These are phyloP conservation scores for Dugesia japonica DNA, from an alignment of 2,888 invertebrate genomes.

Conservation along the genomic window DNA sequence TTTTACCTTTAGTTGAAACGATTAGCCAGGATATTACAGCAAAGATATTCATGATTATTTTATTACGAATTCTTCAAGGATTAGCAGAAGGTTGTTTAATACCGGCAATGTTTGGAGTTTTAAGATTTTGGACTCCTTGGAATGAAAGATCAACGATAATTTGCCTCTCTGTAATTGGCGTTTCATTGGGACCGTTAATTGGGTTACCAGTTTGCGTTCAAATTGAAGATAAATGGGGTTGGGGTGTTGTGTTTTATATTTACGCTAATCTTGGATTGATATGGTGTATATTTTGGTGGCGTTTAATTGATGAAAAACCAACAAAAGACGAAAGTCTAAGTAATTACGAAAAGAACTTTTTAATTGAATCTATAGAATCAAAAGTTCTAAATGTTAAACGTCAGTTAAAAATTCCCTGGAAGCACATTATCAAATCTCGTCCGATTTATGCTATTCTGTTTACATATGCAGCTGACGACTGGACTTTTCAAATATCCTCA, in stretches of 20 bases:
- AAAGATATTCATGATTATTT: slow-evolving; percentile 33
- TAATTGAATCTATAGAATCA: slow-evolving; percentile 30
- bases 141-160: slow-evolving; percentile 33
- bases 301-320: slow-evolving; percentile 35
- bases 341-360: slow-evolving; percentile 32
- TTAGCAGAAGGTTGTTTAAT: slow-evolving; percentile 35
- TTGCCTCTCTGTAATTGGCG: slow-evolving; percentile 34
- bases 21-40: slow-evolving; percentile 31
- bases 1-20: slow-evolving; percentile 33
- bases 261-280: slow-evolving; percentile 35
- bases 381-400: slow-evolving; percentile 30
- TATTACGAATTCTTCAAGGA: slow-evolving; percentile 34
- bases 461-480: slow-evolving; percentile 34
- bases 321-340: slow-evolving; percentile 33
- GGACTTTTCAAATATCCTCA: slow-evolving; percentile 35
- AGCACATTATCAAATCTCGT: slow-evolving; percentile 34
- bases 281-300: slow-evolving; percentile 36
- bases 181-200: slow-evolving; percentile 34
- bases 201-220: slow-evolving; percentile 35
- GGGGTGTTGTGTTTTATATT: slow-evolving; percentile 35
- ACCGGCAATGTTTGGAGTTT: slow-evolving; percentile 34
- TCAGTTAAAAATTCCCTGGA: slow-evolving; percentile 32
- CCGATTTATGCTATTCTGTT: slow-evolving; percentile 34
- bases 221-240: slow-evolving; percentile 35
- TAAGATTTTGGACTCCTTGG: slow-evolving; percentile 35